A percentile compares a stretch with the other conserved stretches of the same genome.
These are phyloP conservation scores for Chaitophorus viminalis DNA, from an alignment of 2,888 invertebrate species.

Conservation along the genomic window DNA sequence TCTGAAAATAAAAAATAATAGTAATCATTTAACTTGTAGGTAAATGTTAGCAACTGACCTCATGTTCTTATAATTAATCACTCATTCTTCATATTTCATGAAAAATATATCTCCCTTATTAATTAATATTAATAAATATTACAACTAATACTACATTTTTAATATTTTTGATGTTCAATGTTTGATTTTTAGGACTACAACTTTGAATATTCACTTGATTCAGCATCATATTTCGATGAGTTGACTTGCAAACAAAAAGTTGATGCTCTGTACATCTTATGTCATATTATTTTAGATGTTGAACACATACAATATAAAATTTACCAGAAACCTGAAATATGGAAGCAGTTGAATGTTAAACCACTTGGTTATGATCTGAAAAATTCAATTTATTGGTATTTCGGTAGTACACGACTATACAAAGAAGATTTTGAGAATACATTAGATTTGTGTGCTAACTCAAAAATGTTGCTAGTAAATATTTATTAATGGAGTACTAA, in stretches of 20 bases:
- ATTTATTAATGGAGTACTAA: background rate
- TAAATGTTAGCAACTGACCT: too few species aligned
- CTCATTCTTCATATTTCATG: too few species aligned
- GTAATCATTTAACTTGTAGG: too few species aligned
- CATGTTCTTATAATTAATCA: too few species aligned
- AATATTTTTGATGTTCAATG: background rate
- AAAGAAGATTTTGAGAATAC: constrained; percentile 75
- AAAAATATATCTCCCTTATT: background rate
- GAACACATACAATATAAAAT: constrained; percentile 9
- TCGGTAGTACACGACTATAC: constrained; percentile 91
- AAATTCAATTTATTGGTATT: constrained; percentile 95
- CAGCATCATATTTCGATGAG: constrained; percentile 31
- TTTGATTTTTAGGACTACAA: constrained; percentile 23
- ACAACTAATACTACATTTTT: background rate
- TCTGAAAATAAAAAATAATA: too few species aligned
- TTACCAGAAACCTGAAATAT: constrained; percentile 1
- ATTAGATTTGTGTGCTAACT: constrained; percentile 55
- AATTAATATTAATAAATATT: background rate
- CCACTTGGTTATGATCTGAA: constrained; percentile 91
- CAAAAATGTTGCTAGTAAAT: background rate
- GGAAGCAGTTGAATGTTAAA: constrained; percentile 72
- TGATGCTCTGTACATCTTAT: constrained; percentile 6
- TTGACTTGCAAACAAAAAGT: constrained; percentile 38
- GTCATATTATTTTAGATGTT: constrained; percentile 44
- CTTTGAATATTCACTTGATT: constrained; percentile 27